Base-by-base conservation (phyloP, 2,113 vertebrate species). In the Seriola quinqueradiata region DNA sequence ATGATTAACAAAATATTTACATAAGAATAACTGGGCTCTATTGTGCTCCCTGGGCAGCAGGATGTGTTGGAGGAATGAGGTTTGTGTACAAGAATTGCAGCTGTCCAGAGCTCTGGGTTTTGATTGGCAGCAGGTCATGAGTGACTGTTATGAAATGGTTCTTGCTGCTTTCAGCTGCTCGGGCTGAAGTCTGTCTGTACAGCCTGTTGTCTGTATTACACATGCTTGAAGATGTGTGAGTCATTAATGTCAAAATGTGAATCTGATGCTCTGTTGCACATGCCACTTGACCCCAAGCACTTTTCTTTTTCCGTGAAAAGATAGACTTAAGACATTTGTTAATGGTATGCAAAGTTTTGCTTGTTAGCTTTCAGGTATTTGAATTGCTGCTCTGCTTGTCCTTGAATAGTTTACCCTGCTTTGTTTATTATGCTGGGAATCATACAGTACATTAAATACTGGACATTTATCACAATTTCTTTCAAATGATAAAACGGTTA, bases 1-100 rank as follows among this genome's bases (percentile, higher is more conserved):
- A 90, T 11, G 38, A 87, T 73, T 74, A 71, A 55, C 50, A 74
- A 60, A 93, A 94, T 89, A 94, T 94, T 93, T 94, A 93, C 65
- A 89, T 21, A 77, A 82, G 68, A 65, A 70, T 46, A 66, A 70
- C 70, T 60, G 28, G 40, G 72, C 78, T 87, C 76, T 77, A 82
- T 92, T 91, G 84, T 90, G 73, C 85, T 84, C 71, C 25, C 44
- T 11, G 71, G 72, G 71, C 36, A 75, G 81, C 86, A 84, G 87
- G 91, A 92, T 90, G 87, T 70, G 77, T 82, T 69, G 60, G 70
- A 89, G 79, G 83, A 65, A 65, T 44, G 63, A 81, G 81, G 81
- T 75, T 75, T 88, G 87, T 89, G 75, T 72, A 84, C 64, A 82
- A 73, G 66, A 84, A 71, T 68, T 19, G 34, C 79, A 75, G 84